A percentile compares a stretch with the other conserved stretches of the same genome.
Conservation (phyloP, 2,113 vertebrate genomes). For the Platichthys flesus region DNA sequence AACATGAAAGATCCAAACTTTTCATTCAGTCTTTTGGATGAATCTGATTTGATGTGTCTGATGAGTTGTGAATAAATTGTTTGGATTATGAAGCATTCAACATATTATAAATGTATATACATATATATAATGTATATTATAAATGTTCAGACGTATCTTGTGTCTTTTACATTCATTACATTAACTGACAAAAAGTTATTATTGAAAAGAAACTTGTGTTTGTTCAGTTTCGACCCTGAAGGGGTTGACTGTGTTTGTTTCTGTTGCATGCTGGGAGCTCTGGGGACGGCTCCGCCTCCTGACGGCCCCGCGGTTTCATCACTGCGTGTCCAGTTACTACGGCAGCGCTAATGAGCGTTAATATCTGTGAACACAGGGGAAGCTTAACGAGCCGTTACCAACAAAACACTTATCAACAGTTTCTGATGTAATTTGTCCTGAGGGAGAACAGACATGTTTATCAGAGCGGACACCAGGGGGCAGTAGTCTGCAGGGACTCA, state of each 20-base stretch:
- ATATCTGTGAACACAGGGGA: slow-evolving; percentile 24
- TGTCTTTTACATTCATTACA: too few species aligned
- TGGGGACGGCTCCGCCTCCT: slow-evolving; percentile 15
- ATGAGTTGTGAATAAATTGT: too few species aligned
- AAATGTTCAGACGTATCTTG: too few species aligned
- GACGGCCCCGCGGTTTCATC: slow-evolving; percentile 21
- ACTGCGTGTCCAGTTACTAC: slow-evolving; percentile 6
- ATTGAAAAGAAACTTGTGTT: slow-evolving; percentile 2
- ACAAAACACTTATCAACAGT: slow-evolving; percentile 47
- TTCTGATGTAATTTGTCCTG: slow-evolving; percentile 55
- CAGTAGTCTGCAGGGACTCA: neutral
- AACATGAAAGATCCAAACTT: too few species aligned
- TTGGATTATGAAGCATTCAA: too few species aligned
- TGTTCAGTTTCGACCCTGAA: neutral
- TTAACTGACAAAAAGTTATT: neutral
- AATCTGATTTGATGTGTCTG: too few species aligned
- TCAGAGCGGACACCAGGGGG: neutral
- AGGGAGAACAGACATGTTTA: neutral
- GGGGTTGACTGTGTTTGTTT: neutral
- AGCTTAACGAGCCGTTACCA: slow-evolving; percentile 42
- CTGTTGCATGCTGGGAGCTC: slow-evolving; percentile 29
- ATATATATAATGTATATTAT: too few species aligned
- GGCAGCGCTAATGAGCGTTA: slow-evolving; percentile 17
- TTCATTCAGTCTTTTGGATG: too few species aligned
- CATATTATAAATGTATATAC: too few species aligned